Evolutionary conservation across 2,797 vertebrate species (phyloP).

Genomic region (Fistularia tabacaria): DNA sequence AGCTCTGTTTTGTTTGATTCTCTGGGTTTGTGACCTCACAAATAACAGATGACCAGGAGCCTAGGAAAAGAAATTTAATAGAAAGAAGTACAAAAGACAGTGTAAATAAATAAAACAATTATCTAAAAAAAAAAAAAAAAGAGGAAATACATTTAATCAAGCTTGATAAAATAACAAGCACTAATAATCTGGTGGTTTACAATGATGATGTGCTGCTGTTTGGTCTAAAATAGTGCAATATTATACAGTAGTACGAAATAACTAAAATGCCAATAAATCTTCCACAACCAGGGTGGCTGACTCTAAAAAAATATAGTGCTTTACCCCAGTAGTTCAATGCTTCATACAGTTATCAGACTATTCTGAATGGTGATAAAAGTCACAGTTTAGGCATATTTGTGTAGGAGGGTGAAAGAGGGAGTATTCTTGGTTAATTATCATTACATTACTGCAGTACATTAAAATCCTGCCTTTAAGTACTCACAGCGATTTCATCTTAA

Average conservation of each 20-base stretch:
- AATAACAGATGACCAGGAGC: slow-evolving; percentile 14
- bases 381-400: slow-evolving; percentile 34
- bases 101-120: slow-evolving; percentile 69
- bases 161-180: slow-evolving; percentile 53
- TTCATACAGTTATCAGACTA: background rate
- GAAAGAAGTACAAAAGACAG: slow-evolving; percentile 64
- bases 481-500: background rate
- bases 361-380: background rate
- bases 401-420: slow-evolving; percentile 20
- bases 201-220: slow-evolving; percentile 60
- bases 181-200: slow-evolving; percentile 50
- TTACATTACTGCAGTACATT: slow-evolving; percentile 54
- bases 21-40: background rate
- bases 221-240: slow-evolving; percentile 74
- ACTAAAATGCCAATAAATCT: slow-evolving; percentile 38
- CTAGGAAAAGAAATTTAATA: slow-evolving; percentile 72
- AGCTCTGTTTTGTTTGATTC: no score
- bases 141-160: slow-evolving; percentile 41
- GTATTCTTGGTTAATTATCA: slow-evolving; percentile 40
- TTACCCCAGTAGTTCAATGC: no score
- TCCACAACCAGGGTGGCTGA: slow-evolving; percentile 21
- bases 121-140: slow-evolving; percentile 58
- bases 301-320: background rate
- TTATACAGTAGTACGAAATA: slow-evolving; percentile 62
- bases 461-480: slow-evolving; percentile 7